A percentile compares a stretch with the other conserved stretches of the same genome.
Evolutionary conservation across 2,113 vertebrate genomes (phyloP).

Genomic region (Dipodomys ordii): DNA sequence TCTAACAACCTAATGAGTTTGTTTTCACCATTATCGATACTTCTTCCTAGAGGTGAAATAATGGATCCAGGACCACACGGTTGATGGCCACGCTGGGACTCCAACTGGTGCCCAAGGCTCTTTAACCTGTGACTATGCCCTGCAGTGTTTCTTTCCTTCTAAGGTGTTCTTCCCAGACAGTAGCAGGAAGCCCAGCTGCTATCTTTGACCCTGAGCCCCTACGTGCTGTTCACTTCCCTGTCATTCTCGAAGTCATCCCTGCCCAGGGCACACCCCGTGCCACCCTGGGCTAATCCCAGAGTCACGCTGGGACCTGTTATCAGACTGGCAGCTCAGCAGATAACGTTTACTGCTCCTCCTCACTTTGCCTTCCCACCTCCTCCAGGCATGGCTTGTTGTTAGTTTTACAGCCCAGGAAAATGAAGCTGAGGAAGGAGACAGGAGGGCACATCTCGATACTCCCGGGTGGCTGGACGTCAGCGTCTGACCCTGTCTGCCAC

Average conservation of each 20-base stretch:
- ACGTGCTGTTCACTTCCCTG: too few relatives aligned
- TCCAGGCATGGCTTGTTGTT: background rate
- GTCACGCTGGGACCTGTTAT: too few relatives aligned
- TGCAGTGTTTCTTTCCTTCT: background rate
- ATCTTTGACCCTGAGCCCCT: background rate
- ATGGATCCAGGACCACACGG: background rate
- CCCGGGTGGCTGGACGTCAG: background rate
- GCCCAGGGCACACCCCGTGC: background rate
- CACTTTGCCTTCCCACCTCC: background rate
- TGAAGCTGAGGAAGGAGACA: background rate
- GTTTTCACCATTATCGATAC: background rate
- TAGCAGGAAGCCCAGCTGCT: background rate
- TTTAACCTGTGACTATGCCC: background rate
- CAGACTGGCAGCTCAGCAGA: background rate
- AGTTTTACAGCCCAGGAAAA: background rate
- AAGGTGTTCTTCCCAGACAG: background rate
- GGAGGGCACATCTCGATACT: background rate
- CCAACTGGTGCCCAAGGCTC: background rate
- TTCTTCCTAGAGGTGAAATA: background rate
- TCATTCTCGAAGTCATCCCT: background rate
- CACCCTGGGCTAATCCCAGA: background rate
- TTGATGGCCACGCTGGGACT: background rate
- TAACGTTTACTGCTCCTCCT: background rate
- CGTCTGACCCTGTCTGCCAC: background rate
- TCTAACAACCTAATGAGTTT: background rate